Conservation (phyloP, 2,888 invertebrate genomes). For the Polyommatus iphigenia region DNA sequence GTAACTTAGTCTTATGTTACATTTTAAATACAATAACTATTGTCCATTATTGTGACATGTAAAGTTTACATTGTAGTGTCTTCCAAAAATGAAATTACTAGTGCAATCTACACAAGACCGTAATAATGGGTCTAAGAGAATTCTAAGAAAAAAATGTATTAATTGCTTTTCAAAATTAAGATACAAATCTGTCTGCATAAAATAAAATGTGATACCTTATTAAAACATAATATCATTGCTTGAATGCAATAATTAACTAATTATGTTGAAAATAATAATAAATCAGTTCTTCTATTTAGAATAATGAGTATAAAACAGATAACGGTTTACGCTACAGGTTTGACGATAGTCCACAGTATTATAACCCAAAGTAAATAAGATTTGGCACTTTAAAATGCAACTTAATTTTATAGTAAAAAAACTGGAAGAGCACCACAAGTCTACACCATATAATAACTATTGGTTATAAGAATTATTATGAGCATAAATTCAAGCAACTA, state of each 20-base stretch:
- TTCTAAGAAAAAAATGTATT: neutral
- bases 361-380: conserved; percentile 28
- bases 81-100: conserved; percentile 23
- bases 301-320: neutral
- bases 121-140: neutral
- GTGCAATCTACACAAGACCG: neutral
- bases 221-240: conserved; percentile 6
- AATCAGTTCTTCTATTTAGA: neutral
- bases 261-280: neutral
- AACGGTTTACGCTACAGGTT: neutral
- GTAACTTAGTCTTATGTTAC: conserved; percentile 3
- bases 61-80: conserved; percentile 23
- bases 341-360: neutral
- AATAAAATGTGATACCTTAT: neutral
- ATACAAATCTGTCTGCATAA: neutral
- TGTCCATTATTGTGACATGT: conserved; percentile 30
- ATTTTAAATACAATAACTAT: conserved; percentile 30
- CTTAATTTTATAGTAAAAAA: conserved; percentile 19
- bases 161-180: neutral
- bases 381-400: conserved; percentile 32
- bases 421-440: conserved; percentile 31
- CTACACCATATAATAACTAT: conserved; percentile 26
- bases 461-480: conserved; percentile 15
- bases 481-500: neutral
- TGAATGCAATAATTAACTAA: neutral